Evolutionary conservation across 2,797 vertebrate species (phyloP).

Genomic region (Dromococcyx pavoninus): DNA sequence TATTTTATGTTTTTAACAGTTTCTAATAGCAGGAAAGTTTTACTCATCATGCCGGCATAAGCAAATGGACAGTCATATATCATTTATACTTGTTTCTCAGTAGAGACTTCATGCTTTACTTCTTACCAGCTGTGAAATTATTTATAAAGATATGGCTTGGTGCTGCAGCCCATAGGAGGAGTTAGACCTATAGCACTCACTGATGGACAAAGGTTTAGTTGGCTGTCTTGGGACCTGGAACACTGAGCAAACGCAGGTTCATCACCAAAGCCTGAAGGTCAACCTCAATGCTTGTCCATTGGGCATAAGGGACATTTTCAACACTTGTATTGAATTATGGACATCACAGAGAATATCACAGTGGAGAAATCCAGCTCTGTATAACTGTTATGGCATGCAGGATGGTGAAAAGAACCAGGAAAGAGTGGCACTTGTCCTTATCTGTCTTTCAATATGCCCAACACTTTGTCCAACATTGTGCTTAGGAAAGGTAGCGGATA

Average conservation of each 20-base stretch:
- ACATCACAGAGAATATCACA: not conserved
- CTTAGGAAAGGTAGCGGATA: not conserved
- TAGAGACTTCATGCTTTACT: not conserved
- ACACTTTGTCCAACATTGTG: not conserved
- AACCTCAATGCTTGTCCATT: not conserved
- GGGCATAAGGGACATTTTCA: not conserved
- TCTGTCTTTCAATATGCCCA: not conserved
- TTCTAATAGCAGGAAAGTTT: not conserved
- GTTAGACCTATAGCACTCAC: not conserved
- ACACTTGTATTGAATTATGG: not conserved
- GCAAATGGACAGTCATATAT: not conserved
- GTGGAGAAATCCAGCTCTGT: not conserved
- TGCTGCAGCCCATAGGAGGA: not conserved
- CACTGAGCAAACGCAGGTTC: not conserved
- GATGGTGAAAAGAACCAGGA: not conserved
- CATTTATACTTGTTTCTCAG: not conserved
- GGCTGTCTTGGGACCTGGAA: not conserved
- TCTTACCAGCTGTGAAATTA: not conserved
- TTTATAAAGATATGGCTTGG: not conserved
- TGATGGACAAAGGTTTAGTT: not conserved
- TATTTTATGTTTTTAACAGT: not conserved
- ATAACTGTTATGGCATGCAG: not conserved
- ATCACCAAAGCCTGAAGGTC: not conserved
- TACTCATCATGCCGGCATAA: not conserved
- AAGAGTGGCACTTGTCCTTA: not conserved